phyloP scores from a whole-genome alignment of 1,140 invertebrate genomes.

The Drosophila sp. region DNA sequence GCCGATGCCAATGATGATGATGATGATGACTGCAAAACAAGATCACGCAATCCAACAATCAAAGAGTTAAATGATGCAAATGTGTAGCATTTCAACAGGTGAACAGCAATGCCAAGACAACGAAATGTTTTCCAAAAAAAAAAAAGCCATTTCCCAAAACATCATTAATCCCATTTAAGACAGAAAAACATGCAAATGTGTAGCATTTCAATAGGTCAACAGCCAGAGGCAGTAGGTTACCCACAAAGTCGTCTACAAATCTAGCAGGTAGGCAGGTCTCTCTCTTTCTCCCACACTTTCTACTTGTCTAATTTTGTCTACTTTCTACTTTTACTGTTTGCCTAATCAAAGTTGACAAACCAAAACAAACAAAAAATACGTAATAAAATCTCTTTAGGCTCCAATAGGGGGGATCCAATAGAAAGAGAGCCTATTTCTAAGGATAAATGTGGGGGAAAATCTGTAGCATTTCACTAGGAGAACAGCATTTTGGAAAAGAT shows the following conservation, averaged over 20 bases:
- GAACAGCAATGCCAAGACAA: conserved; percentile 10
- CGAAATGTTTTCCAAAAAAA: not conserved
- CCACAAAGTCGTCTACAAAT: not conserved
- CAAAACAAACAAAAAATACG: conserved; percentile 58
- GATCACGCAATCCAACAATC: conserved; percentile 13
- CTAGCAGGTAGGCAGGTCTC: conserved; percentile 3
- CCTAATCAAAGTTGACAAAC: conserved; percentile 29
- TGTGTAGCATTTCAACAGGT: conserved; percentile 49
- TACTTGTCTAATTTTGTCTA: not conserved
- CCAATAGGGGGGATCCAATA: not conserved
- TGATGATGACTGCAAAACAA: conserved; percentile 3
- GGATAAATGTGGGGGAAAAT: conserved; percentile 51
- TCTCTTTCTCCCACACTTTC: not conserved
- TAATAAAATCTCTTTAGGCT: conserved; percentile 10
- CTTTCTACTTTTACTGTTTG: conserved; percentile 22
- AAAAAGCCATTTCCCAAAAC: conserved; percentile 6
- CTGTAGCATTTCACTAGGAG: conserved; percentile 40
- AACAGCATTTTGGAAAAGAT: conserved; percentile 19
- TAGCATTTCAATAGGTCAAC: conserved; percentile 35
- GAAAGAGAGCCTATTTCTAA: not conserved
- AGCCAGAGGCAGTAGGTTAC: conserved; percentile 15
- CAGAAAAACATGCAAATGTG: conserved; percentile 24
- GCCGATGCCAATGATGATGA: conserved; percentile 3
- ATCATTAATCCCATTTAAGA: not conserved
- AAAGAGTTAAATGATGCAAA: conserved; percentile 47